phyloP scores from a whole-genome alignment of 2,113 vertebrate species.

The Odocoileus virginianus region DNA sequence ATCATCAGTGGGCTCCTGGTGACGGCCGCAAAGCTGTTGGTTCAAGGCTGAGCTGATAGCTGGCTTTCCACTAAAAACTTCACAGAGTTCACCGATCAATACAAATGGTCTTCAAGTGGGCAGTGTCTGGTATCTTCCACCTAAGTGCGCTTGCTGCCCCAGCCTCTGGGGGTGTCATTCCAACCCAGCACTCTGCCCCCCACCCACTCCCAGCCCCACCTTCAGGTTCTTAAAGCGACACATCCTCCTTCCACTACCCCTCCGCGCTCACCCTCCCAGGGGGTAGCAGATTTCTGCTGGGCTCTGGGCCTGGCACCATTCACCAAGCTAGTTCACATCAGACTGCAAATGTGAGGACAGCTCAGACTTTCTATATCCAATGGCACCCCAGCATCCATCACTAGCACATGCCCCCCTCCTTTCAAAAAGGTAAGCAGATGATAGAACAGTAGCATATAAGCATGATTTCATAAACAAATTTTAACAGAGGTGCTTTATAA shows the following conservation, averaged over 20 bases:
- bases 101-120: background rate
- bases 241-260: background rate
- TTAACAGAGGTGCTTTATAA: background rate
- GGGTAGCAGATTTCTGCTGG: background rate
- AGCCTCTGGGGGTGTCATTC: background rate
- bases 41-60: background rate
- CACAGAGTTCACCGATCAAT: background rate
- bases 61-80: background rate
- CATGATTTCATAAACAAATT: background rate
- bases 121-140: background rate
- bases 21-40: background rate
- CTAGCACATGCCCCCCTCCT: fast-evolving
- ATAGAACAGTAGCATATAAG: background rate
- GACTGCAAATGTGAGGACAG: background rate
- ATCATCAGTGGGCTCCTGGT: background rate
- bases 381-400: fast-evolving
- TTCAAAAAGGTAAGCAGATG: background rate
- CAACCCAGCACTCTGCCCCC: too few species aligned
- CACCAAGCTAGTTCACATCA: background rate
- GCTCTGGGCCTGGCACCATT: background rate
- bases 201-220: background rate
- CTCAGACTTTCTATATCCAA: background rate
- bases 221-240: background rate
- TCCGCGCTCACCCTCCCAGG: background rate
- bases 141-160: background rate